Conservation (phyloP, 2,888 invertebrate species). For the Galerucella calmariensis region DNA sequence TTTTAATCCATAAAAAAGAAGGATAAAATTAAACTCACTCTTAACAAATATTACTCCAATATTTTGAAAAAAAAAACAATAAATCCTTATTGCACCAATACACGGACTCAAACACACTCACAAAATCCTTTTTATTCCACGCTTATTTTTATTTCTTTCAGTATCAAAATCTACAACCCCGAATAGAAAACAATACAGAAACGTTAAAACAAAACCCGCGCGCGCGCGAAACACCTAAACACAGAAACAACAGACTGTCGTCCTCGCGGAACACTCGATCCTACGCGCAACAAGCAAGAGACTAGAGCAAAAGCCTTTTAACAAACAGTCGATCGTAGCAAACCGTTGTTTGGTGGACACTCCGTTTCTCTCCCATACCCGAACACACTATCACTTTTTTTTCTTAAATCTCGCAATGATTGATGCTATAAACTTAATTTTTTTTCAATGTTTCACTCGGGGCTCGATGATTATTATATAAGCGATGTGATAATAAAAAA, state of each 20-base stretch:
- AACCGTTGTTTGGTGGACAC: slow-evolving; percentile 21
- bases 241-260: slow-evolving; percentile 10
- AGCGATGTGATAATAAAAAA: no score
- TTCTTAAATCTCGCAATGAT: slow-evolving; percentile 36
- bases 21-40: neutral
- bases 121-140: neutral
- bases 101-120: neutral
- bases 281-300: slow-evolving; percentile 12
- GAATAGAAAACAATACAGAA: neutral
- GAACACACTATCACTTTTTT: slow-evolving; percentile 41
- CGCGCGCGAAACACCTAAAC: slow-evolving; percentile 3
- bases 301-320: slow-evolving; percentile 18
- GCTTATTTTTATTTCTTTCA: no score
- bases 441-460: slow-evolving; percentile 9
- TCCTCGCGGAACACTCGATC: slow-evolving; percentile 9
- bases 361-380: slow-evolving; percentile 36
- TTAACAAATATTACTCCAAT: neutral
- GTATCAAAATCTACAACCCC: neutral
- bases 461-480: no score
- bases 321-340: slow-evolving; percentile 30
- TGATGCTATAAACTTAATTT: slow-evolving; percentile 31
- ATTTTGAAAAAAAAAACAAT: neutral
- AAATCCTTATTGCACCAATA: neutral
- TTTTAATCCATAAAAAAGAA: neutral
- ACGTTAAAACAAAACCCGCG: slow-evolving; percentile 4